phyloP scores from a whole-genome alignment of 2,888 invertebrate species.

The Leuctra nigra region DNA sequence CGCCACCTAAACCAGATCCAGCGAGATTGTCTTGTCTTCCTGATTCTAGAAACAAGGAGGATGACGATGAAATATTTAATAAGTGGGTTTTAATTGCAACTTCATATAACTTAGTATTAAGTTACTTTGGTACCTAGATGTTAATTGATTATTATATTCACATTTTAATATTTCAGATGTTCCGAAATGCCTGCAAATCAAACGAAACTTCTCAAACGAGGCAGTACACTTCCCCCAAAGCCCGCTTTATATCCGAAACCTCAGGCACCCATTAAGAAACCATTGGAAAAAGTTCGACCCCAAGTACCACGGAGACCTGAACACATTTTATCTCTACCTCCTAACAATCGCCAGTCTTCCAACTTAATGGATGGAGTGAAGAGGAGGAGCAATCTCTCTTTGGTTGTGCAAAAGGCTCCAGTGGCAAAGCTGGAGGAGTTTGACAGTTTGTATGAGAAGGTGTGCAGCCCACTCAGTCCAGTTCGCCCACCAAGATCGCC shows the following conservation, averaged over 20 bases:
- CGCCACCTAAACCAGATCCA: slow-evolving; percentile 19
- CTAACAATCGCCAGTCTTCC: background rate
- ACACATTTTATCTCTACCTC: background rate
- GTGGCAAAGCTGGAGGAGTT: slow-evolving; percentile 26
- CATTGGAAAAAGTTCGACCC: background rate
- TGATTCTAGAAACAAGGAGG: no score
- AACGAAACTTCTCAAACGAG: background rate
- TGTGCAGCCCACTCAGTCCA: slow-evolving; percentile 9
- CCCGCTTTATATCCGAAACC: slow-evolving; percentile 26
- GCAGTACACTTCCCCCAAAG: slow-evolving; percentile 4
- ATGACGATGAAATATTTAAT: no score
- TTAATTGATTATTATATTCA: no score
- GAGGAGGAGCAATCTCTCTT: background rate
- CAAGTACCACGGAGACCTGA: slow-evolving; percentile 2
- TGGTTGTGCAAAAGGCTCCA: slow-evolving; percentile 19
- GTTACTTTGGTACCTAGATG: no score
- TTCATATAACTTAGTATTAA: no score
- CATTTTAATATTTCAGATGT: no score
- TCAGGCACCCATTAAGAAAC: slow-evolving; percentile 15
- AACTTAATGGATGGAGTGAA: background rate
- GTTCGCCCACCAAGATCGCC: slow-evolving; percentile 27
- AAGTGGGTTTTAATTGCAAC: no score
- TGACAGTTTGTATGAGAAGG: slow-evolving; percentile 15
- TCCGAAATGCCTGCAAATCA: no score
- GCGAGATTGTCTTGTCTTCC: no score